These are phyloP conservation scores for Polylopha cassiicola DNA, from an alignment of 2,888 invertebrate genomes.

Conservation along the genomic window DNA sequence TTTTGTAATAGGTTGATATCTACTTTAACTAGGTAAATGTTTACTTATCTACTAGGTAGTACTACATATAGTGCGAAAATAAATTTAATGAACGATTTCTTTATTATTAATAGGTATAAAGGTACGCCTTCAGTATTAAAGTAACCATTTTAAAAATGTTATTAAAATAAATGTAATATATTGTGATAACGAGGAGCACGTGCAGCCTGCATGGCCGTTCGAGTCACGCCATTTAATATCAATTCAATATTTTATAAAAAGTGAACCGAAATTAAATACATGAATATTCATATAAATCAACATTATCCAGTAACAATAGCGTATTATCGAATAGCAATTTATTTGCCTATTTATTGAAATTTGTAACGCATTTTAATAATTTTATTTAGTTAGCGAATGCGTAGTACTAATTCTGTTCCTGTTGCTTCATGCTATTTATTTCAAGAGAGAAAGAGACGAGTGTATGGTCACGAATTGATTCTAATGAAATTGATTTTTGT, in stretches of 20 bases:
- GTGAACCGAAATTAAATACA: conserved; percentile 47
- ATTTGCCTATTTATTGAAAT: conserved; percentile 75
- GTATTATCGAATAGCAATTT: conserved; percentile 70
- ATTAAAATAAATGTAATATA: conserved; percentile 15
- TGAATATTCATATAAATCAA: conserved; percentile 78
- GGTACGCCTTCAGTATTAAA: background rate
- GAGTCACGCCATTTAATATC: conserved; percentile 38
- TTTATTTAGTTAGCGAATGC: conserved; percentile 42
- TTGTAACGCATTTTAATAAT: conserved; percentile 65
- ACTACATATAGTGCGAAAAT: no score
- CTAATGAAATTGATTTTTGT: conserved; percentile 59
- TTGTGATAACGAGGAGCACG: conserved; percentile 18
- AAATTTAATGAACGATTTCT: no score
- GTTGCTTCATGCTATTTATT: conserved; percentile 33
- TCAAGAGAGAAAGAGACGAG: conserved; percentile 46
- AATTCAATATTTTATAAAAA: conserved; percentile 39
- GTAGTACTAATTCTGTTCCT: conserved; percentile 42
- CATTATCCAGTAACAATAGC: conserved; percentile 61
- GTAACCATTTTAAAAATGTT: conserved; percentile 1
- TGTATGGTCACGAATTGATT: conserved; percentile 36
- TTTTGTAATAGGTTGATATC: no score
- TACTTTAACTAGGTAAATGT: no score
- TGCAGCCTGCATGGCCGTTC: conserved; percentile 27
- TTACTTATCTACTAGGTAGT: no score
- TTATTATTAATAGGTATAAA: no score